These are phyloP conservation scores for Petrocephalus schoutedeni DNA, from an alignment of 2,797 vertebrate genomes.

Conservation along the genomic window DNA sequence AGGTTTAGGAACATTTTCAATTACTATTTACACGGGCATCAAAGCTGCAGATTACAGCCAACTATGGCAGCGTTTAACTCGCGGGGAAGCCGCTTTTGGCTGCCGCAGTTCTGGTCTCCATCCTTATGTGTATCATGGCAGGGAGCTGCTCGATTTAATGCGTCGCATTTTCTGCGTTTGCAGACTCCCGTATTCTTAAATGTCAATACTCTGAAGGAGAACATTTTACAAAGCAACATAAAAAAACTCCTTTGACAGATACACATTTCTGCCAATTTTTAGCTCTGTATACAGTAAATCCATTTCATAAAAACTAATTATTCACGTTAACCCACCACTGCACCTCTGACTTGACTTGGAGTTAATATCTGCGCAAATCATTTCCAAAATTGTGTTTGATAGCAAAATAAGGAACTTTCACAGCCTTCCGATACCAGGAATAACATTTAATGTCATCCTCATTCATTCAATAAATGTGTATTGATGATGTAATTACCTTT, in stretches of 20 bases:
- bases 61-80: slow-evolving; percentile 57
- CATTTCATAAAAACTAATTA: not conserved
- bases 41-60: slow-evolving; percentile 63
- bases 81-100: slow-evolving; percentile 59
- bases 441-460: not conserved
- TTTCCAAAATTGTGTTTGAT: not conserved
- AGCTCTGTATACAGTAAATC: not conserved
- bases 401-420: not conserved
- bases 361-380: not conserved
- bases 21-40: slow-evolving; percentile 62
- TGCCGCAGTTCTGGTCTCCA: slow-evolving; percentile 41
- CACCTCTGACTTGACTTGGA: not conserved
- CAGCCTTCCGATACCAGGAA: not conserved
- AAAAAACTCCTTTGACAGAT: slow-evolving; percentile 7
- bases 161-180: slow-evolving; percentile 49
- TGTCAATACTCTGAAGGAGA: slow-evolving; percentile 34
- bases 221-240: slow-evolving; percentile 27
- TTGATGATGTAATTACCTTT: not conserved
- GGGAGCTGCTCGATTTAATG: slow-evolving; percentile 50
- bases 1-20: slow-evolving; percentile 64
- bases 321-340: not conserved
- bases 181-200: slow-evolving; percentile 38
- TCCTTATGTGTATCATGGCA: slow-evolving; percentile 45
- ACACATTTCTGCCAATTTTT: not conserved
- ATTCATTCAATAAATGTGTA: not conserved